Evolutionary conservation across 1,140 invertebrate species (phyloP), one percentile per base, ranked within the genome.

Genomic region (Drosophila watanabei): DNA sequence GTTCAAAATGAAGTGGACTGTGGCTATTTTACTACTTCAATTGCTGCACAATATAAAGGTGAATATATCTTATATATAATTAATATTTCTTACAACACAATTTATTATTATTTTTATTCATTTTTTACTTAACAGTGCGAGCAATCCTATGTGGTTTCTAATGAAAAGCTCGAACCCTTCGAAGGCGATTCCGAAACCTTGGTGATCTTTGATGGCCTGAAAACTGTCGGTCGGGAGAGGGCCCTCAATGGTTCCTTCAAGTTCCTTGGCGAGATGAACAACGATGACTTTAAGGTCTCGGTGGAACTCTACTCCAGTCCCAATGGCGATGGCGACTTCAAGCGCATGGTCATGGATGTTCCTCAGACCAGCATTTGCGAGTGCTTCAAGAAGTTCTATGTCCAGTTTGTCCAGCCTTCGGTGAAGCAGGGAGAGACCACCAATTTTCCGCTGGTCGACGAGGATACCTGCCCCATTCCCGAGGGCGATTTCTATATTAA

Each of bases 331-430:
- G 91, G 91, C 4, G 72, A 92, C n/a, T 92, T 81, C 28, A 92
- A 92, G 58, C 66, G 82, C 0, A 87, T 92, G 63, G 81, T 72
- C 16, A 88, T 92, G 87, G 91, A 91, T 57, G 84, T 92, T 30
- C 91, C 91, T 8, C 88, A 65, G n/a, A 91, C 87, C 0, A 77
- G 65, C 49, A 88, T 92, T 32, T 92, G 91, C 43, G 91, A 92
- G 6, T 92, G 91, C 51, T 92, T 91, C 60, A 90, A 92, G 18
- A 92, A 92, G 69, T 91, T 92, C 70, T 92, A 91, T 16, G 84
- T 85, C 0, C 88, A 92, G 56, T 92, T 92, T 18, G 77, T 92
- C 0, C 91, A 92, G 45, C 91, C 91, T 0, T 92, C 91, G 5
- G 2, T 92, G 41, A 65, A 57, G 30, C 32, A 66, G 2, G 91